A percentile compares a stretch with the other conserved stretches of the same genome.
phyloP scores from a whole-genome alignment of 1,140 invertebrate genomes.

The Panagrolaimus sp. region DNA sequence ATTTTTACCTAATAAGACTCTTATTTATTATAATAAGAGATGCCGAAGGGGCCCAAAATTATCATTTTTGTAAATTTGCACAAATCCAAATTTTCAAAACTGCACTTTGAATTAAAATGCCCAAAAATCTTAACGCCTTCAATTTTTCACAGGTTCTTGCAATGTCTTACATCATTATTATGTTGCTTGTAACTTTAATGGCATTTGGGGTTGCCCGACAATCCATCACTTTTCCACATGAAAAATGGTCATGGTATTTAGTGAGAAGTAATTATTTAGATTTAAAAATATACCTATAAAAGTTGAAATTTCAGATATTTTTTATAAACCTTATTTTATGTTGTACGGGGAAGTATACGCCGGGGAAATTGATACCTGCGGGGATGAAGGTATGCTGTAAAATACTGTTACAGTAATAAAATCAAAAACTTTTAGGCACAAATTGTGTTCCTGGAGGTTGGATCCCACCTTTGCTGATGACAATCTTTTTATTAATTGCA shows the following conservation, averaged over 20 bases:
- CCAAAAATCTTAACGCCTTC: too few species aligned
- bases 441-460: conserved; percentile 78
- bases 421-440: conserved; percentile 11
- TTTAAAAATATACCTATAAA: too few species aligned
- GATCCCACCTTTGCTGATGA: conserved; percentile 89
- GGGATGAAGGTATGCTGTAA: conserved; percentile 42
- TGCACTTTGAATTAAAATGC: too few species aligned
- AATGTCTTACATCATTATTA: conserved; percentile 79
- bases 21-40: too few species aligned
- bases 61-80: too few species aligned
- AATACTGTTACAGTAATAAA: too few species aligned
- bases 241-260: conserved; percentile 60
- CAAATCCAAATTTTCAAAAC: too few species aligned
- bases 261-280: too few species aligned
- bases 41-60: too few species aligned
- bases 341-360: conserved; percentile 96
- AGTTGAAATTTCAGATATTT: too few species aligned
- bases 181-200: conserved; percentile 87
- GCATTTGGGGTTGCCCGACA: conserved; percentile 90
- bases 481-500: conserved; percentile 84
- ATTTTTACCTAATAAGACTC: too few species aligned
- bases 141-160: conserved; percentile 59
- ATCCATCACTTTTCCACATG: conserved; percentile 81
- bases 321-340: conserved; percentile 94
- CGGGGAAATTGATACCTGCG: conserved; percentile 61